A percentile compares a stretch with the other conserved stretches of the same genome.
These are phyloP conservation scores for Vireo altiloquus DNA, from an alignment of 2,113 vertebrate genomes.

Conservation along the genomic window DNA sequence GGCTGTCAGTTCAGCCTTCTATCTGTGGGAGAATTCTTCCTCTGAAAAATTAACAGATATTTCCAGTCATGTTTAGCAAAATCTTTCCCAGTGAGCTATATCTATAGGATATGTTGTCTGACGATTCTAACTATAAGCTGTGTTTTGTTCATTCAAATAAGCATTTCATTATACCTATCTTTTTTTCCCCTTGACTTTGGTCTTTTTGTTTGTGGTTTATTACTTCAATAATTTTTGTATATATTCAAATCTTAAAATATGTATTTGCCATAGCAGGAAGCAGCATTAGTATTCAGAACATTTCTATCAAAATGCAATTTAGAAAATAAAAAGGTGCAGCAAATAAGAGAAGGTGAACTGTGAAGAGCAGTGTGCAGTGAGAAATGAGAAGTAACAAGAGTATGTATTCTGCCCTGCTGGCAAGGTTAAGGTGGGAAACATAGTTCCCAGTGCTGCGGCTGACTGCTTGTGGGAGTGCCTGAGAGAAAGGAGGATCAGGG, in stretches of 20 bases:
- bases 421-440: not conserved
- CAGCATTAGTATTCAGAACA: not conserved
- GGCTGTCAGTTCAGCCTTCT: not conserved
- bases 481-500: not conserved
- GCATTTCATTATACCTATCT: not conserved
- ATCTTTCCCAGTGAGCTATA: not conserved
- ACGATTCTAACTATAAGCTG: not conserved
- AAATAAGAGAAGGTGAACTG: not conserved
- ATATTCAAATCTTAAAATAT: not conserved
- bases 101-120: not conserved
- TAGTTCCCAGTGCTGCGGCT: not conserved
- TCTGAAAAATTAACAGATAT: not conserved
- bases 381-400: not conserved
- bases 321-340: not conserved
- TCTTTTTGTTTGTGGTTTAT: not conserved
- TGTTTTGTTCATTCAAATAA: not conserved
- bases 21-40: not conserved
- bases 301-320: not conserved
- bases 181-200: not conserved
- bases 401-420: rapidly evolving
- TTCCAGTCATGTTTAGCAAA: not conserved
- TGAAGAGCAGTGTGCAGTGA: not conserved
- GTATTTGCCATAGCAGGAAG: not conserved
- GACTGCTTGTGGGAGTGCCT: not conserved
- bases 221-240: not conserved